phyloP scores from a whole-genome alignment of 2,113 vertebrate genomes.

The Phoxinus phoxinus region DNA sequence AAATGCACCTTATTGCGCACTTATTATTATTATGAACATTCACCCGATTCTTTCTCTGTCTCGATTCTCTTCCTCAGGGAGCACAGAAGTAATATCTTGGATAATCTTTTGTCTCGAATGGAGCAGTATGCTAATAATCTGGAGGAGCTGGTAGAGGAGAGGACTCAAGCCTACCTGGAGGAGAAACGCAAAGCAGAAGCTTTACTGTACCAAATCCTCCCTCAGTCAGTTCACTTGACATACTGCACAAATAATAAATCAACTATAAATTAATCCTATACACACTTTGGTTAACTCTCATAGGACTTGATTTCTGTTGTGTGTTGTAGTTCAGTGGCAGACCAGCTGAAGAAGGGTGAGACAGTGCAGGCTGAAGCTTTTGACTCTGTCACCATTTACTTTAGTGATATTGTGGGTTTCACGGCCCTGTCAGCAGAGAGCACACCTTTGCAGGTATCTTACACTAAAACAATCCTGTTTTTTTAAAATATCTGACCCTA shows the following conservation, averaged over 20 bases:
- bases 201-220: constrained; percentile 96
- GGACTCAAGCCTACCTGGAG: constrained; percentile 93
- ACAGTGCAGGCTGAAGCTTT: constrained; percentile 93
- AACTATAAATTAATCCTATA: not conserved
- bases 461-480: not conserved
- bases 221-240: constrained; percentile 81
- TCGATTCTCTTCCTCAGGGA: constrained; percentile 75
- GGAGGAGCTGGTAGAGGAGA: constrained; percentile 93
- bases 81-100: constrained; percentile 89
- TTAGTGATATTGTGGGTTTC: constrained; percentile 96
- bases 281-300: not conserved
- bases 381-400: constrained; percentile 95
- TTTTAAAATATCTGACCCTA: not conserved
- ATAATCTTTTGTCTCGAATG: constrained; percentile 92
- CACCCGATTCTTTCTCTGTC: not conserved
- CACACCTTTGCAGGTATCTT: constrained; percentile 89
- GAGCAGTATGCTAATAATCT: constrained; percentile 97
- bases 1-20: not conserved
- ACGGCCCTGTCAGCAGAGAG: constrained; percentile 89
- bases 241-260: not conserved
- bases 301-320: not conserved
- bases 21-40: not conserved
- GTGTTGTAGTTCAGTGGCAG: constrained; percentile 85
- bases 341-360: constrained; percentile 93
- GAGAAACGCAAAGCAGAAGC: constrained; percentile 93